Evolutionary conservation across 2,888 invertebrate genomes (phyloP).

Genomic region (Eilema caniola): DNA sequence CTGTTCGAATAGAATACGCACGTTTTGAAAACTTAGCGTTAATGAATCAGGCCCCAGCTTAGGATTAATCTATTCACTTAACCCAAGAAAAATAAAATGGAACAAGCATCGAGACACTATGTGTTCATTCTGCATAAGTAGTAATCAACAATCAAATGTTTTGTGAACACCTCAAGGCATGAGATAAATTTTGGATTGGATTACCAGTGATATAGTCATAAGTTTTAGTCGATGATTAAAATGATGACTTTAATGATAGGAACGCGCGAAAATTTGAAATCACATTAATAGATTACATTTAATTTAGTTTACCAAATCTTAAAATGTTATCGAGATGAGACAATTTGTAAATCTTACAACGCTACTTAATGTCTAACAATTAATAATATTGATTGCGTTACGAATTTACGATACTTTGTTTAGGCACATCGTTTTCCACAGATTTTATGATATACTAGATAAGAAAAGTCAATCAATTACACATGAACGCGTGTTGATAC

Average conservation of each 20-base stretch:
- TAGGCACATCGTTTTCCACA: slow-evolving; percentile 72
- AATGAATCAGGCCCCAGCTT: too few relatives aligned
- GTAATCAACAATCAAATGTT: too few relatives aligned
- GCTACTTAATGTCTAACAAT: slow-evolving; percentile 46
- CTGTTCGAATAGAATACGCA: too few relatives aligned
- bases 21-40: not conserved
- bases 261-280: slow-evolving; percentile 24
- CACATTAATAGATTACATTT: slow-evolving; percentile 20
- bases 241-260: not conserved
- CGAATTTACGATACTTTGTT: slow-evolving; percentile 58
- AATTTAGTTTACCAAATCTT: slow-evolving; percentile 5
- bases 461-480: slow-evolving; percentile 1
- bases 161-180: too few relatives aligned
- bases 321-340: slow-evolving; percentile 41
- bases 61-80: too few relatives aligned
- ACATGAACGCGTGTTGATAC: not conserved
- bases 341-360: slow-evolving; percentile 29
- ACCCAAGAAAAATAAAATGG: too few relatives aligned
- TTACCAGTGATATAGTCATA: not conserved
- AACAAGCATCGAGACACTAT: too few relatives aligned
- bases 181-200: not conserved
- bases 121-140: too few relatives aligned
- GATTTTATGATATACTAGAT: slow-evolving; percentile 12
- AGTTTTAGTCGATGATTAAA: not conserved
- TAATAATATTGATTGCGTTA: slow-evolving; percentile 48